phyloP scores from a whole-genome alignment of 2,797 vertebrate genomes.

The Onychomys torridus region DNA sequence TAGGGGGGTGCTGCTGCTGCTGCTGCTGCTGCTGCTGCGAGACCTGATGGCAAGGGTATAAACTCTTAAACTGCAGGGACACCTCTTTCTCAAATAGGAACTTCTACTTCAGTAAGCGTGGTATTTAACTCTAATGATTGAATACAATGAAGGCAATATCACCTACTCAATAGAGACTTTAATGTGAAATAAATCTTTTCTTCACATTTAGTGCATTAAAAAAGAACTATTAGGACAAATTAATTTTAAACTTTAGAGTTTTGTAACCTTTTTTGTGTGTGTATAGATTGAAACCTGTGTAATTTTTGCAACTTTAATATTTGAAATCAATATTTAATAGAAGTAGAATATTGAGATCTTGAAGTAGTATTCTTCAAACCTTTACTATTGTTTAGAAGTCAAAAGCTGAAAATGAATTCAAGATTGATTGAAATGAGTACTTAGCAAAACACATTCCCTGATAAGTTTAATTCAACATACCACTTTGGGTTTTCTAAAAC shows the following conservation, averaged over 20 bases:
- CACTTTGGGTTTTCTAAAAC: slow-evolving; percentile 63
- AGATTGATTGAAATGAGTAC: slow-evolving; percentile 60
- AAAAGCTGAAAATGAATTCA: slow-evolving; percentile 62
- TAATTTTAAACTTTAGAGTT: slow-evolving; percentile 44
- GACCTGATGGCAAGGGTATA: slow-evolving; percentile 46
- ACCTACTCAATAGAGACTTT: slow-evolving; percentile 65
- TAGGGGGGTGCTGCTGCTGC: not conserved
- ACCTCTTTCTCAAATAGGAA: slow-evolving; percentile 56
- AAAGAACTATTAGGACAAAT: slow-evolving; percentile 40
- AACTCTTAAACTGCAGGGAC: slow-evolving; percentile 58
- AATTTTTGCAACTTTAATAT: slow-evolving; percentile 43
- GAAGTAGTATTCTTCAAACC: slow-evolving; percentile 33
- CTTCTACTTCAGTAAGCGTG: slow-evolving; percentile 69
- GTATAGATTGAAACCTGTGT: not conserved
- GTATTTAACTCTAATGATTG: slow-evolving; percentile 72
- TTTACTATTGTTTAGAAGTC: slow-evolving; percentile 64
- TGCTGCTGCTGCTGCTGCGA: slow-evolving; percentile 60
- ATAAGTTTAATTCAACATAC: slow-evolving; percentile 56
- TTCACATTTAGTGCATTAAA: slow-evolving; percentile 70
- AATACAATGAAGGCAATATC: slow-evolving; percentile 62
- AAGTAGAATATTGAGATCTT: slow-evolving; percentile 45
- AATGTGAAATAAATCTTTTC: slow-evolving; percentile 50
- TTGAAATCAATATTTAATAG: slow-evolving; percentile 62
- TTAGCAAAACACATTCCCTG: slow-evolving; percentile 45
- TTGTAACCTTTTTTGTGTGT: not conserved